Base-by-base conservation (phyloP, 2,888 invertebrate genomes). In the Cryptocephalus moraei region DNA sequence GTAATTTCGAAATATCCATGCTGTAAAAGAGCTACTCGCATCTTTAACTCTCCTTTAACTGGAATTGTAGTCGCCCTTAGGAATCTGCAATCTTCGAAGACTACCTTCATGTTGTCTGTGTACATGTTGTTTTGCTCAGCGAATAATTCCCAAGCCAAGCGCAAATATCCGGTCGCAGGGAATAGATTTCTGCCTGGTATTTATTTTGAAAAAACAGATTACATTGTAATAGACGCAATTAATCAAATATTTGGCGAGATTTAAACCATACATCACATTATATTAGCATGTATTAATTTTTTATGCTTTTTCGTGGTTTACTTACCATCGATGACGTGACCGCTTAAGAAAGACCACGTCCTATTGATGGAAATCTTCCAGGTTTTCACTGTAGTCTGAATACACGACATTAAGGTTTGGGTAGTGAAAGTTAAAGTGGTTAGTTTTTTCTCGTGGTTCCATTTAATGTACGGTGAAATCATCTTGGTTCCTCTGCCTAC, bases 401-500 rank as follows among this genome's bases (percentile, higher is more conserved):
- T 22, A 22, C 6, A 6, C 2, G 6, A 6, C 6, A 4, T 4
- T 22, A 2, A 6, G 2, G 2, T 22, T 22, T 2, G n/a, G n/a
- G 2, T 22, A 22, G 22, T 22, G 22, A 22, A 22, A 22, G 2
- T 6, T 6, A 22, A 22, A 22, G 22, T 22, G 22, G 6, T 4
- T 2, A 22, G 22, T 22, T 22, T 6, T 22, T 6, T 22, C 12
- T 78, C 76, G 61, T 95, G 93, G 56, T 94, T 88, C 93, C 94
- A 95, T 53, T 80, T 80, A n/a, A 95, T 78, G 1, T 86, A 72
- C 4, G 90, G 84, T 0, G 89, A 79, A 11, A 64, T 61, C 62
- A 62, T 63, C 31, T 57, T 57, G 11, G 64, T 64, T 6, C 61
- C 63, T 39, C 84, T 77, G 0, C 91, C 85, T 1, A 95, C 94